Evolutionary conservation across 1,140 invertebrate species (phyloP).

Genomic region (Euglossa dilemma): DNA sequence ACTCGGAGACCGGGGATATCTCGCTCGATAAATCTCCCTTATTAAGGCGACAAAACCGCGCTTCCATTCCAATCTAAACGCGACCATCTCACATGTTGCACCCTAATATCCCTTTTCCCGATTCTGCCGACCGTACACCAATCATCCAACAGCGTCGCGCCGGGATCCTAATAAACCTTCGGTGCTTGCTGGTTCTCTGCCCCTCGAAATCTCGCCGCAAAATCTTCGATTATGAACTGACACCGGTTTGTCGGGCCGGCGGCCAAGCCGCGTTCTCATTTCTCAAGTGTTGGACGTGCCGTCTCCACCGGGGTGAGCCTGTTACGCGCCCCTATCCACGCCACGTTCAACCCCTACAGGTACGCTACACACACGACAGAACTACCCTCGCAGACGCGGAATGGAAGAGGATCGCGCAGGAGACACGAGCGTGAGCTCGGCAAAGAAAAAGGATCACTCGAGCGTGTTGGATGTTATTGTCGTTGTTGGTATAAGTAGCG

Average conservation of each 20-base stretch:
- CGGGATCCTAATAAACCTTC: not conserved
- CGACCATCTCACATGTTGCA: not conserved
- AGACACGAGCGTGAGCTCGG: conserved; percentile 40
- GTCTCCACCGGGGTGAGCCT: conserved; percentile 18
- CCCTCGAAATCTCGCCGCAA: not conserved
- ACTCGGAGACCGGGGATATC: not conserved
- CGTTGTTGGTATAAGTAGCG: conserved; percentile 48
- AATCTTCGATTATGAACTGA: conserved; percentile 35
- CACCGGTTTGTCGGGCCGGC: conserved; percentile 1
- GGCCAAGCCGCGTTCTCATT: conserved; percentile 43
- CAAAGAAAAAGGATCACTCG: conserved; percentile 61
- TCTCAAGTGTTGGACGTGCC: conserved; percentile 44
- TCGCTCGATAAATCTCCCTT: not conserved
- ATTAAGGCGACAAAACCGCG: no score
- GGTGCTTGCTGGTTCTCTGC: no score
- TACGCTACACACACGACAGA: not conserved
- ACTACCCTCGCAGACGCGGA: no score
- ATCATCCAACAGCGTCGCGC: no score
- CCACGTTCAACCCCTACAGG: not conserved
- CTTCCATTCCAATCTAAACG: no score
- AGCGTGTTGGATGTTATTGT: conserved; percentile 69
- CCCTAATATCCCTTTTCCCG: no score
- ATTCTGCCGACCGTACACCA: not conserved
- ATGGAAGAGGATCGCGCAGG: no score
- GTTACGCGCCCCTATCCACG: not conserved